Conservation (phyloP, 2,113 vertebrate genomes). For the Motacilla alba region DNA sequence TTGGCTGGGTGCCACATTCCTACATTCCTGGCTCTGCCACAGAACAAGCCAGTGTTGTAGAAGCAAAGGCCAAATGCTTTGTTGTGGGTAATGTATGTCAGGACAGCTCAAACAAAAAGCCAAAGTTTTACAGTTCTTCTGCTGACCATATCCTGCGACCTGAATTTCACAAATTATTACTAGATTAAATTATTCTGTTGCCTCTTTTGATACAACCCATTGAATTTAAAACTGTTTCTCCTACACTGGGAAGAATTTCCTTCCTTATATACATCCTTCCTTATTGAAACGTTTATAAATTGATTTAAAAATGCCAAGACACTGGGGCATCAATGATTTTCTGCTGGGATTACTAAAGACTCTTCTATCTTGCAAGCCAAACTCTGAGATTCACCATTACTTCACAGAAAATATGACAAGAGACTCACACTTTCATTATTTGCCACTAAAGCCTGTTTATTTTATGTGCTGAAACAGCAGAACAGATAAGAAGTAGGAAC, state of each 20-base stretch:
- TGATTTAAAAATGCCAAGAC: background rate
- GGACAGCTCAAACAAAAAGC: background rate
- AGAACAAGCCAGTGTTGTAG: constrained; percentile 4
- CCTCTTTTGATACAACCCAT: background rate
- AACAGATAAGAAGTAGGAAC: constrained; percentile 31
- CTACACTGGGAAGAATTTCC: background rate
- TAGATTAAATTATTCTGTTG: background rate
- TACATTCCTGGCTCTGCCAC: constrained; percentile 7
- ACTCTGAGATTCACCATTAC: background rate
- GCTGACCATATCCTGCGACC: background rate
- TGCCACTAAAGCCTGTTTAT: background rate
- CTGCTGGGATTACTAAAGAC: background rate
- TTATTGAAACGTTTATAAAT: background rate
- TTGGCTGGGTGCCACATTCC: constrained; percentile 36
- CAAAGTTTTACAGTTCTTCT: background rate
- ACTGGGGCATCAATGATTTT: background rate
- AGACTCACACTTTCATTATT: background rate
- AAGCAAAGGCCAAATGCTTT: background rate
- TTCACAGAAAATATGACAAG: background rate
- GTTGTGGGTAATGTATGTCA: constrained; percentile 16
- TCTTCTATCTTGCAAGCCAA: background rate
- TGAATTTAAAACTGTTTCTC: background rate
- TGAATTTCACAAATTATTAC: background rate
- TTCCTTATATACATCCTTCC: background rate
- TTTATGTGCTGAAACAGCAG: background rate